A percentile compares a stretch with the other conserved stretches of the same genome.
phyloP scores from a whole-genome alignment of 2,888 invertebrate species.

The Monoplex corrugatus region DNA sequence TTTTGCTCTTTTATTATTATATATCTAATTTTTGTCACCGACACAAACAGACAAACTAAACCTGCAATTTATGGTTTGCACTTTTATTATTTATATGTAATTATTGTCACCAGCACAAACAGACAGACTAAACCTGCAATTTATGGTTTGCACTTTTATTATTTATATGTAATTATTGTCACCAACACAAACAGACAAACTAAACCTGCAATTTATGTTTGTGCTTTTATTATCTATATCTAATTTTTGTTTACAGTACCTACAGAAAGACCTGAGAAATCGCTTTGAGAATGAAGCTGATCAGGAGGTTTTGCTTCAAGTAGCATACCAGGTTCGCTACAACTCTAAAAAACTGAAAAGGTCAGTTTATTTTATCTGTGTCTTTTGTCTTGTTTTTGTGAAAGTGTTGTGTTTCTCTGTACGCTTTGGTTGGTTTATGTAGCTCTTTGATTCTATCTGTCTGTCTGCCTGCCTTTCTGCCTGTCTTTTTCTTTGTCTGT shows the following conservation, averaged over 20 bases:
- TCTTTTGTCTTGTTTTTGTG: not conserved
- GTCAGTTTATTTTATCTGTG: slow-evolving; percentile 74
- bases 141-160: too few species aligned
- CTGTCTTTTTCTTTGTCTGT: not conserved
- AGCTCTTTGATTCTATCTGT: not conserved
- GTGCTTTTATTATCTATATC: too few species aligned
- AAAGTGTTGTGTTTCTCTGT: not conserved
- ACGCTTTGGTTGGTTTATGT: not conserved
- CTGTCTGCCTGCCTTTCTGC: not conserved
- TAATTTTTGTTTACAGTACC: slow-evolving; percentile 87
- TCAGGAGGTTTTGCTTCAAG: slow-evolving; percentile 82
- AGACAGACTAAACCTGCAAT: too few species aligned
- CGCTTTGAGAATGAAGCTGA: slow-evolving; percentile 91
- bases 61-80: too few species aligned
- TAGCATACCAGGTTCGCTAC: slow-evolving; percentile 95
- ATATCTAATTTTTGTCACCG: too few species aligned
- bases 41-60: too few species aligned
- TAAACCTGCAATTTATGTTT: too few species aligned
- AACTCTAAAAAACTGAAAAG: slow-evolving; percentile 99
- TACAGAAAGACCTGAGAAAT: slow-evolving; percentile 96
- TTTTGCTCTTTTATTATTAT: too few species aligned
- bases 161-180: too few species aligned
- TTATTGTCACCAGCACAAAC: too few species aligned
- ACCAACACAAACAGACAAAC: too few species aligned
- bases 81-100: too few species aligned